Percentiles rank a stretch among this genome's conserved stretches.
phyloP scores from a whole-genome alignment of 2,888 invertebrate species.

The Spicauda simplicius region DNA sequence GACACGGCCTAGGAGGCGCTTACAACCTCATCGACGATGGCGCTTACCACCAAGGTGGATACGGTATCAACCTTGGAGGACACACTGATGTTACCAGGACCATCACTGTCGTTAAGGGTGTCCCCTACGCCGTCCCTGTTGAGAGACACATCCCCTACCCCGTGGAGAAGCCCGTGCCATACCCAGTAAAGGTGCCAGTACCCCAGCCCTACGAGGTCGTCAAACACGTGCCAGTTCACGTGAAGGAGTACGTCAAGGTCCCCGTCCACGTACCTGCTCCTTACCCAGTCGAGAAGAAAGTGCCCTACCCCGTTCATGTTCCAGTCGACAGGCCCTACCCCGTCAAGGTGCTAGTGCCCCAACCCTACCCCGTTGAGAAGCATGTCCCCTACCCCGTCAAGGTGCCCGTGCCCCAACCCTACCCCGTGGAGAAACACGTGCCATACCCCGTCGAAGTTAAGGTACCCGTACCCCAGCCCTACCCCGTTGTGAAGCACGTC shows the following conservation, averaged over 20 bases:
- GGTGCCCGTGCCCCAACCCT: slow-evolving; percentile 90
- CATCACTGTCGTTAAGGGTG: slow-evolving; percentile 87
- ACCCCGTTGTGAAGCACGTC: slow-evolving; percentile 88
- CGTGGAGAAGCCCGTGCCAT: slow-evolving; percentile 87
- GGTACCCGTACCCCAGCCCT: slow-evolving; percentile 90
- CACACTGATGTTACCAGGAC: slow-evolving; percentile 86
- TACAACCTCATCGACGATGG: slow-evolving; percentile 72
- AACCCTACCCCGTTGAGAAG: slow-evolving; percentile 92
- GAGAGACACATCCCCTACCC: slow-evolving; percentile 86
- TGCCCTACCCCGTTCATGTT: slow-evolving; percentile 83
- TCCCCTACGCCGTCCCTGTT: slow-evolving; percentile 87
- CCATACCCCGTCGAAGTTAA: slow-evolving; percentile 90
- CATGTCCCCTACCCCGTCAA: slow-evolving; percentile 90
- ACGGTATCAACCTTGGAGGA: slow-evolving; percentile 55
- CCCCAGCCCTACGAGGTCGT: slow-evolving; percentile 90
- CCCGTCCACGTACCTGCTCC: slow-evolving; percentile 91
- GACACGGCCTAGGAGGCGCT: slow-evolving; percentile 84
- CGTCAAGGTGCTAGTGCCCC: slow-evolving; percentile 89
- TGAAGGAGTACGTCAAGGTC: slow-evolving; percentile 92
- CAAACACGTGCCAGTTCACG: slow-evolving; percentile 88
- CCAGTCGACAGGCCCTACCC: slow-evolving; percentile 81
- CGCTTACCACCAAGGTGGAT: slow-evolving; percentile 49
- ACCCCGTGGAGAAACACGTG: slow-evolving; percentile 91
- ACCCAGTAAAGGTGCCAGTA: slow-evolving; percentile 88
- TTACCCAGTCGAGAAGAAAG: slow-evolving; percentile 88